Base-by-base conservation (phyloP, 2,113 vertebrate genomes). In the Cnemophilus loriae region DNA sequence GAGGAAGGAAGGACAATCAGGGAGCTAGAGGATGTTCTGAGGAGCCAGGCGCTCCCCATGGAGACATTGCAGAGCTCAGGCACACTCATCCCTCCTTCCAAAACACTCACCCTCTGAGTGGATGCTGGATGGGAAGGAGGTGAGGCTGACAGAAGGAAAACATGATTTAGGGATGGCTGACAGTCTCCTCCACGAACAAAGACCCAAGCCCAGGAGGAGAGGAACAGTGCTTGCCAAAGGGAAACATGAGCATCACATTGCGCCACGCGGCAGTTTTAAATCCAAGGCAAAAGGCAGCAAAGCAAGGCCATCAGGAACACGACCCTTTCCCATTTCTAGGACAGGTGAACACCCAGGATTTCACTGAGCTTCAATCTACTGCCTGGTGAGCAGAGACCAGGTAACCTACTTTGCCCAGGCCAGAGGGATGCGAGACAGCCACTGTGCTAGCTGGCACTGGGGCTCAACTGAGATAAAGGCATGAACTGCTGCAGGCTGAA, bases 51-150 rank as follows among this genome's bases (percentile, higher is more conserved):
- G 26, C 26, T 94, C 90, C 75, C 91, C 18, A 2, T 0, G 6
- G 84, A 94, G 67, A 91, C 77, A 89, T 52, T 79, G 2, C 46
- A 76, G 18, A 32, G 74, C 75, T 94, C 95, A 94, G 63, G 30
- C 78, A 95, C 82, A 80, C 78, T 93, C 18, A 0, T 65, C 59
- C 19, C 61, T 47, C 49, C 67, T 75, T 83, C 35, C 78, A 78
- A 44, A 94, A 88, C 89, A 80, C 87, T 85, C 78, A 77, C n/a
- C 39, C 46, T 76, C 64, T 63, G 78, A 93, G 65, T 23, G 42
- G 84, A 71, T 37, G 52, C 77, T 65, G 70, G 75, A 71, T 61
- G 65, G 64, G 74, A 93, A 81, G 75, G 85, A 94, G 70, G 56
- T 85, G 87, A 0, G 0, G 57, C 78, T 94, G 96, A 91, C 74